Evolutionary conservation across 1,140 invertebrate genomes (phyloP).

Genomic region (Hyphantria cunea): DNA sequence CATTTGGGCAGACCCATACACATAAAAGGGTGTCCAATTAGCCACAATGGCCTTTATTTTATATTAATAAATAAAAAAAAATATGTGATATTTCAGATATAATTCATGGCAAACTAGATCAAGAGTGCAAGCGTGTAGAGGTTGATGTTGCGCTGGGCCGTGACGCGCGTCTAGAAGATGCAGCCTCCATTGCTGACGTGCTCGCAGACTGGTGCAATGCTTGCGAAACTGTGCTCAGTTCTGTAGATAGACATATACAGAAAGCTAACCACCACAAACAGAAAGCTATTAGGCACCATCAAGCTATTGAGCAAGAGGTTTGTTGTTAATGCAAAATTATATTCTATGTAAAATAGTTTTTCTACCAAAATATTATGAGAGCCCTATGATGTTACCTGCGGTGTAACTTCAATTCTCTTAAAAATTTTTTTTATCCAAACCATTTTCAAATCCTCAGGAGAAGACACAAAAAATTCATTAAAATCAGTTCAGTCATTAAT

Average conservation of each 20-base stretch:
- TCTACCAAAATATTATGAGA: no score
- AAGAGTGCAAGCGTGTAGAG: conserved; percentile 95
- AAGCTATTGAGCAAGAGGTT: conserved; percentile 93
- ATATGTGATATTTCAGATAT: conserved; percentile 86
- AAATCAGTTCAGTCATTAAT: no score
- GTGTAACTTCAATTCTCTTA: no score
- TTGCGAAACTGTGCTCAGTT: conserved; percentile 93
- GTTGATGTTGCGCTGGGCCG: conserved; percentile 96
- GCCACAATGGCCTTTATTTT: no score
- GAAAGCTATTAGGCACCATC: conserved; percentile 89
- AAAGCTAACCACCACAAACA: conserved; percentile 94
- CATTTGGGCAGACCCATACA: no score
- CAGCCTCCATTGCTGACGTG: conserved; percentile 89
- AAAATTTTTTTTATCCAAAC: no score
- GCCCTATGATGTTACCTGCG: no score
- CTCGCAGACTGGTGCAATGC: conserved; percentile 95
- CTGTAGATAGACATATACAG: conserved; percentile 94
- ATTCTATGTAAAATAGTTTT: no score
- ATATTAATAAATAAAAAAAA: no score
- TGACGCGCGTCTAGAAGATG: conserved; percentile 92
- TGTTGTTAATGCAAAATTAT: not conserved
- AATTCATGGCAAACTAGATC: conserved; percentile 97
- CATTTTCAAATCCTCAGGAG: no score
- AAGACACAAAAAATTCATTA: no score
- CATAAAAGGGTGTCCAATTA: no score